Evolutionary conservation across 2,113 vertebrate genomes (phyloP).

Genomic region (Amblyornis subalaris): DNA sequence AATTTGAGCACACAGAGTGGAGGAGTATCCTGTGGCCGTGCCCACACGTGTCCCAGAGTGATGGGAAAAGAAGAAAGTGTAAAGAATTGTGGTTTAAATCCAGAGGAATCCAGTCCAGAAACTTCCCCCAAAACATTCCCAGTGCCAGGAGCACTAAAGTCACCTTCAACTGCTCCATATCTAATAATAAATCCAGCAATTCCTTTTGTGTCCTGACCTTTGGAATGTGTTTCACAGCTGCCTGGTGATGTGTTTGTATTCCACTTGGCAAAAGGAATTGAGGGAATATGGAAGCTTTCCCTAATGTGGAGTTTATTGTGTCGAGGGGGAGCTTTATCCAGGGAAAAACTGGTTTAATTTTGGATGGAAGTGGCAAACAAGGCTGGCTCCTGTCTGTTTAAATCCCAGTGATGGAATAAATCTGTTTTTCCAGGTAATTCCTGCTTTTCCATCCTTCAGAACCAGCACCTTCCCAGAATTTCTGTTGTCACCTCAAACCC

Average conservation of each 20-base stretch:
- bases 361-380: neutral
- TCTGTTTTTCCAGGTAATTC: neutral
- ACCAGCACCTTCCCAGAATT: neutral
- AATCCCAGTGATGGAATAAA: neutral
- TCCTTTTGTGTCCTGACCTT: neutral
- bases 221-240: neutral
- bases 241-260: neutral
- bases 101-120: neutral
- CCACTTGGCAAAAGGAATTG: neutral
- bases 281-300: neutral
- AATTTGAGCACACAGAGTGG: neutral
- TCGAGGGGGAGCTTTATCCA: neutral
- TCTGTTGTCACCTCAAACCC: neutral
- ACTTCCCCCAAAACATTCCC: neutral
- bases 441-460: neutral
- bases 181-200: neutral
- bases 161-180: neutral
- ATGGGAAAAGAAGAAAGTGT: neutral
- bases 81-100: neutral
- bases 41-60: neutral
- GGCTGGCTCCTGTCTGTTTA: neutral
- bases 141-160: neutral
- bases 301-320: neutral
- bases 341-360: fast-evolving
- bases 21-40: neutral